These are phyloP conservation scores for Drosophila quadrilineata DNA, from an alignment of 1,140 invertebrate species.

Conservation along the genomic window DNA sequence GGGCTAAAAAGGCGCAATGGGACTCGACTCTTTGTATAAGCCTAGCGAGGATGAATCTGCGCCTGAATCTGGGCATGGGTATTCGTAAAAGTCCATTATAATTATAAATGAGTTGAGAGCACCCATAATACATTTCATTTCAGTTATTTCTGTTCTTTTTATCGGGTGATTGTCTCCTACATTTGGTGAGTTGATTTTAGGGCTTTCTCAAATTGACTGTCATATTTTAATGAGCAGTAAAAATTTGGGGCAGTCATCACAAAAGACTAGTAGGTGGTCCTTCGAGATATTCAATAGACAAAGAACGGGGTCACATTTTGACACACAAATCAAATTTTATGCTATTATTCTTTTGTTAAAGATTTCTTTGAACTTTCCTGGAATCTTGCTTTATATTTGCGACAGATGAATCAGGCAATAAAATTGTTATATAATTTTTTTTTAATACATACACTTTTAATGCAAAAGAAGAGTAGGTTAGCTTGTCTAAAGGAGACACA, in stretches of 20 bases:
- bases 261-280: constrained; percentile 16
- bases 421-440: background rate
- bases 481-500: too few species aligned
- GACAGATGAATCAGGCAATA: background rate
- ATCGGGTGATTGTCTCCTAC: constrained; percentile 25
- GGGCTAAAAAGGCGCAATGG: constrained; percentile 13
- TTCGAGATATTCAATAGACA: constrained; percentile 16
- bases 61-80: too few species aligned
- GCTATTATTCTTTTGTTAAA: constrained; percentile 31
- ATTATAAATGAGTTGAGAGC: constrained; percentile 80
- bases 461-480: too few species aligned
- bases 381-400: constrained; percentile 8
- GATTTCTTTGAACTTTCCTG: constrained; percentile 50
- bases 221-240: constrained; percentile 76
- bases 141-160: constrained; percentile 33
- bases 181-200: constrained; percentile 37
- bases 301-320: constrained; percentile 15
- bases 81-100: constrained; percentile 76
- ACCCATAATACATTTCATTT: constrained; percentile 71
- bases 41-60: constrained; percentile 9
- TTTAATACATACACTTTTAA: too few species aligned
- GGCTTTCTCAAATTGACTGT: constrained; percentile 69
- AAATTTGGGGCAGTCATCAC: constrained; percentile 58
- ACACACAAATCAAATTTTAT: constrained; percentile 44
- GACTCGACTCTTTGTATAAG: constrained; percentile 8